Evolutionary conservation across 30 jellyfish, hydroid and myxozoan genomes (phyloP).

Genomic region (Chrysaora quinquecirrha): DNA sequence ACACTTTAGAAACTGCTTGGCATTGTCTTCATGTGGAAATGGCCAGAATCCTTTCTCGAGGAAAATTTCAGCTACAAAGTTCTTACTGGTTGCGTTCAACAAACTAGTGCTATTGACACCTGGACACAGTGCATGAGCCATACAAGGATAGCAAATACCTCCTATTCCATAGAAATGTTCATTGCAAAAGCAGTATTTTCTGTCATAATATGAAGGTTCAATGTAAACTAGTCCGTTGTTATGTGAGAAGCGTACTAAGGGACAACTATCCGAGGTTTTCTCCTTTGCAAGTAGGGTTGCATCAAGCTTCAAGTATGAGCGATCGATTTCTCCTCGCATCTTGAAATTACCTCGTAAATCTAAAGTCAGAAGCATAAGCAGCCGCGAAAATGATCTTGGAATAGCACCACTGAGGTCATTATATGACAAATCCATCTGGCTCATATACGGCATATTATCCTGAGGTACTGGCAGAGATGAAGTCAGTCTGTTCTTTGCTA

Average conservation of each 20-base stretch:
- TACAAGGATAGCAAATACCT: conserved; percentile 38
- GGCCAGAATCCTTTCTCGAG: conserved; percentile 50
- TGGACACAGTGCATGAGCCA: conserved; percentile 29
- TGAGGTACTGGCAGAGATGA: conserved; percentile 33
- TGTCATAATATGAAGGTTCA: conserved; percentile 42
- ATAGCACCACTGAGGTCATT: conserved; percentile 44
- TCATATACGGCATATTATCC: conserved; percentile 37
- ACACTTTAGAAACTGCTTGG: conserved; percentile 16
- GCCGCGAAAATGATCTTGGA: conserved; percentile 45
- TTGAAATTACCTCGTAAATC: conserved; percentile 22
- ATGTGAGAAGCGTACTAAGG: conserved; percentile 40
- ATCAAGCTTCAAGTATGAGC: conserved; percentile 31
- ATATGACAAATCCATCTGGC: conserved; percentile 26
- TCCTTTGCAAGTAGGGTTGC: conserved; percentile 17
- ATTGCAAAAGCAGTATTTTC: conserved; percentile 54
- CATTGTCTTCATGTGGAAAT: conserved; percentile 40
- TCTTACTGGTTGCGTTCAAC: background rate
- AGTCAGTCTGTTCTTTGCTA: conserved; percentile 27
- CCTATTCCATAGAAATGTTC: conserved; percentile 56
- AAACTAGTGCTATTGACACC: background rate
- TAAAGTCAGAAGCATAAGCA: conserved; percentile 34
- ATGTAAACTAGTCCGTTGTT: conserved; percentile 48
- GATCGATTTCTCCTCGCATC: conserved; percentile 24
- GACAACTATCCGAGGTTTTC: conserved; percentile 26
- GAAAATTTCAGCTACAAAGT: conserved; percentile 16